Evolutionary conservation across 2,888 invertebrate genomes (phyloP).

Genomic region (Erebia epiphron): DNA sequence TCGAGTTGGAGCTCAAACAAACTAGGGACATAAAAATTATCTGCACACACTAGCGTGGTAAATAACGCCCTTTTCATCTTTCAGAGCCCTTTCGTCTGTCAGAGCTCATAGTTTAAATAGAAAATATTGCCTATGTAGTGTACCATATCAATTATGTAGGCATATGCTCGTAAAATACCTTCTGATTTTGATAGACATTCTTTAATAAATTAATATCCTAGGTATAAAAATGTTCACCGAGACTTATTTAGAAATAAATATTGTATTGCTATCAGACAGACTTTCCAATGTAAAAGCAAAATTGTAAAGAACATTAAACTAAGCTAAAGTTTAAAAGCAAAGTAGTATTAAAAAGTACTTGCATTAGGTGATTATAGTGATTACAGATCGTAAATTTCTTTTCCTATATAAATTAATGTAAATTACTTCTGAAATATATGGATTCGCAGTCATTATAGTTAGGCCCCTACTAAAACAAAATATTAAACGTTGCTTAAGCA

Average conservation of each 20-base stretch:
- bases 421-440: neutral
- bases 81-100: no score
- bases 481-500: neutral
- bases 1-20: no score
- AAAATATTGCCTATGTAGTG: no score
- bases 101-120: no score
- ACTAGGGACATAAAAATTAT: no score
- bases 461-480: neutral
- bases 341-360: neutral
- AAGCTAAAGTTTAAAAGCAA: neutral
- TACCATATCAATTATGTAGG: no score
- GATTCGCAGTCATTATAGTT: neutral
- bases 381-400: neutral
- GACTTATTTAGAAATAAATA: neutral
- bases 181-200: neutral
- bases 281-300: neutral
- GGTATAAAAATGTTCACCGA: neutral
- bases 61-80: no score
- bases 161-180: no score
- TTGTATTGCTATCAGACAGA: neutral
- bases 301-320: neutral
- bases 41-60: no score
- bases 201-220: neutral
- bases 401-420: neutral
- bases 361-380: neutral